Evolutionary conservation across 1,140 invertebrate species (phyloP), one percentile per base, ranked within the genome.

Genomic region (Eueides isabella): DNA sequence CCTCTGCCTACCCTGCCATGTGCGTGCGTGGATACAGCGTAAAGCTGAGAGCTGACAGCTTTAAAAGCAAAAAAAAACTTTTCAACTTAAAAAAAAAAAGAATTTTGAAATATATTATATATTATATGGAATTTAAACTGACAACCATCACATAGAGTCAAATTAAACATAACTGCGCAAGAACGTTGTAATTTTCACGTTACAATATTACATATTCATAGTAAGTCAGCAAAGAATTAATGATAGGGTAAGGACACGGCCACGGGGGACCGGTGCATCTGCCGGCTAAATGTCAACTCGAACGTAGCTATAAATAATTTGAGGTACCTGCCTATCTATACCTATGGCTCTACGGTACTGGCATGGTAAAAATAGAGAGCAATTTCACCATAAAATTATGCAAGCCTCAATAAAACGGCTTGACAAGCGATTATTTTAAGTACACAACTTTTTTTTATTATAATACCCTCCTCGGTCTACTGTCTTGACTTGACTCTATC

Each of bases 261-360:
- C 81, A 80, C 80, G 80, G 69, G 84, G 81, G 84, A 82, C 80
- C 80, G 85, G 84, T 89, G 87, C 89, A 91, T 91, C 89, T 90
- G 90, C 86, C 76, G 87, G 72, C 86, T 91, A 92, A 92, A 92
- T 92, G 91, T 90, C 91, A 92, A 90, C 80, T 80, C 78, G 80
- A 84, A 86, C 82, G 75, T 79, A 83, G 83, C 85, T 91, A 91
- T 90, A 90, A 90, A 92, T 92, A 91, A 91, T 92, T 91, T 90
- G 86, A 90, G 87, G 81, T 85, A 76, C 80, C 72, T 87, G 80
- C 79, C 75, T 75, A 79, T 71, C n/a, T n/a, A n/a, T 16, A 44
- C 35, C 35, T 38, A 38, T 38, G 30, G 65, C 76, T 76, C 80
- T 81, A 84, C 80, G 74, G 84, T 90, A 91, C 88, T 88, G 90